Evolutionary conservation across 2,113 vertebrate genomes (phyloP).

Genomic region (Gopherus flavomarginatus): DNA sequence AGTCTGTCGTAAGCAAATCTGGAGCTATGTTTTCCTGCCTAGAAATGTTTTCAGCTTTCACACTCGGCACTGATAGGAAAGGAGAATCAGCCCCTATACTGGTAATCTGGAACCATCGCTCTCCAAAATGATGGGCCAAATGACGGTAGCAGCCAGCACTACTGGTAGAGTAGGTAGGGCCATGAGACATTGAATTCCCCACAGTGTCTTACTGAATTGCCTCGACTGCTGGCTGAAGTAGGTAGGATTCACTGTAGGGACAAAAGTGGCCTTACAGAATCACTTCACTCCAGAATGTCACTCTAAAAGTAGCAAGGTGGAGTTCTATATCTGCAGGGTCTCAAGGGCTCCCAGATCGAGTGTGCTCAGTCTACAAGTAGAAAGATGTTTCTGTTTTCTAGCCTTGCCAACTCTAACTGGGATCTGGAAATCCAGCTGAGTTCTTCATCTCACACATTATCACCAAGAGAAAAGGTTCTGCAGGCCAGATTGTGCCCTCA

Average conservation of each 20-base stretch:
- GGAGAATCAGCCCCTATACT: neutral
- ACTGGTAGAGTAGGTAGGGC: neutral
- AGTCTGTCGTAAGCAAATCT: neutral
- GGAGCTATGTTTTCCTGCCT: rapidly evolving
- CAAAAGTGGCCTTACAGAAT: neutral
- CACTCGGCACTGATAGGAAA: neutral
- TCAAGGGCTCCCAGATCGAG: neutral
- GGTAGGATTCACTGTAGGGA: neutral
- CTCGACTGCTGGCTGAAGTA: rapidly evolving
- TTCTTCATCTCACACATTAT: neutral
- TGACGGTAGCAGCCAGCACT: neutral
- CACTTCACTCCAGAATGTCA: neutral
- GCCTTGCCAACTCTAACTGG: neutral
- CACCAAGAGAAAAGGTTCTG: neutral
- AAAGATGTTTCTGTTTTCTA: neutral
- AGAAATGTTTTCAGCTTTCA: neutral
- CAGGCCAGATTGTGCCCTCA: neutral
- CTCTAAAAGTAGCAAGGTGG: rapidly evolving
- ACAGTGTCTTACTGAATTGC: neutral
- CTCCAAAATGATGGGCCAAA: neutral
- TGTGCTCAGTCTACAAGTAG: neutral
- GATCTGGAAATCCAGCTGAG: neutral
- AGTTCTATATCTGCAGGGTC: neutral
- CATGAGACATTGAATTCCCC: neutral
- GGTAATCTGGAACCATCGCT: neutral